A percentile compares a stretch with the other conserved stretches of the same genome.
These are phyloP conservation scores for Troilus luridus DNA, from an alignment of 2,888 invertebrate species.

Conservation along the genomic window DNA sequence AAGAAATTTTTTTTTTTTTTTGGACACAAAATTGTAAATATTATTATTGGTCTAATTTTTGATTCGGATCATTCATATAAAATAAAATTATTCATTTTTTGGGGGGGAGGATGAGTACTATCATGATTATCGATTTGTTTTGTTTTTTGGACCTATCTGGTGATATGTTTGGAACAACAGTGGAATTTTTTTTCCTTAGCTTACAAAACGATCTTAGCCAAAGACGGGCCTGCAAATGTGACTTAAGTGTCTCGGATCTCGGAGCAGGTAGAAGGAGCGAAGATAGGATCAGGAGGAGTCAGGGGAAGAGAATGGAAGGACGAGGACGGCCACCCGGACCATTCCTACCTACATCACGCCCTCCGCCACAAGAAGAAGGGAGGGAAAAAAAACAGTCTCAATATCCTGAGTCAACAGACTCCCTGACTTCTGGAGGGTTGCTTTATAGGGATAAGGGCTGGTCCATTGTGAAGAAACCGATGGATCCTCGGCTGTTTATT, in stretches of 20 bases:
- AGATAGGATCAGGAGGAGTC: slow-evolving; percentile 18
- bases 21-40: no score
- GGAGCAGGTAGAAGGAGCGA: neutral
- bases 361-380: neutral
- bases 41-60: no score
- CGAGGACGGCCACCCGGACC: slow-evolving; percentile 35
- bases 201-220: neutral
- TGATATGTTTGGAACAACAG: neutral
- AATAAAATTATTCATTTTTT: no score
- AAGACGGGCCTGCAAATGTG: neutral
- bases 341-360: slow-evolving; percentile 47
- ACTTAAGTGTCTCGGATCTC: slow-evolving; percentile 13
- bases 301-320: neutral
- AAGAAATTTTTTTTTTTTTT: no score
- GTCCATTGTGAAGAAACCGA: neutral
- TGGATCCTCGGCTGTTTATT: neutral
- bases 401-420: slow-evolving; percentile 24
- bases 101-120: no score
- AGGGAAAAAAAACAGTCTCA: neutral
- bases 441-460: slow-evolving; percentile 4
- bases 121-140: no score
- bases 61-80: no score
- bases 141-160: no score
- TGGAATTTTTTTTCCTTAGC: neutral
- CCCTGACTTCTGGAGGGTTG: slow-evolving; percentile 26